Base-by-base conservation (phyloP, 2,797 vertebrate species). In the Sciurus vulgaris region DNA sequence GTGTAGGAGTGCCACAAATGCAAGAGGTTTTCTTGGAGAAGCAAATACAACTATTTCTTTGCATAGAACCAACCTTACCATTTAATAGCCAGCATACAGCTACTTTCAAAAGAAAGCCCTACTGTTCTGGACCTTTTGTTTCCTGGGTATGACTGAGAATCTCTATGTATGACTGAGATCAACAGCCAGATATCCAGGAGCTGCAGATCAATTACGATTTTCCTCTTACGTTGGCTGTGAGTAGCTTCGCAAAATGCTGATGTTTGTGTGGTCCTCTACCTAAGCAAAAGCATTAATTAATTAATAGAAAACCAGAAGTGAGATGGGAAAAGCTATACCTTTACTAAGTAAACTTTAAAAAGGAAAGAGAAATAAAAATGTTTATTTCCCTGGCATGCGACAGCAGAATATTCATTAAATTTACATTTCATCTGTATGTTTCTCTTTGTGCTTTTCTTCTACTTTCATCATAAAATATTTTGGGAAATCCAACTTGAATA, bases 71-170 rank as follows among this genome's bases (percentile, higher is more conserved):
- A 93, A 79, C 91, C 93, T 95, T 86, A 96, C 84, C 67, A 94
- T 87, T 95, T 91, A 87, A 95, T 84, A 95, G 84, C 84, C 59
- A 78, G 81, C 86, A 91, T 28, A 95, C 61, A 87, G 96, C 93
- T 90, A 91, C 94, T 96, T 96, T 93, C 96, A 96, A 97, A 97
- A 96, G 96, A 96, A 97, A 97, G 92, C 82, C 90, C 93, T 67
- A 84, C 76, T 97, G 95, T 85, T 93, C 89, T 41, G 78, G 86
- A 82, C 49, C 89, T 97, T 96, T 93, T 97, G 93, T 93, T 95
- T 97, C 79, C 93, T 88, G 91, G 49, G 70, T 63, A 91, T 83
- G 91, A 73, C 96, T 92, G 90, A 72, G 88, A 93, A 96, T 97
- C 96, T 94, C 94, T 92, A 91, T 93, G 97, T 95, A 96, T 91